Evolutionary conservation across 2,797 vertebrate species (phyloP).

Genomic region (Crax fasciolata): DNA sequence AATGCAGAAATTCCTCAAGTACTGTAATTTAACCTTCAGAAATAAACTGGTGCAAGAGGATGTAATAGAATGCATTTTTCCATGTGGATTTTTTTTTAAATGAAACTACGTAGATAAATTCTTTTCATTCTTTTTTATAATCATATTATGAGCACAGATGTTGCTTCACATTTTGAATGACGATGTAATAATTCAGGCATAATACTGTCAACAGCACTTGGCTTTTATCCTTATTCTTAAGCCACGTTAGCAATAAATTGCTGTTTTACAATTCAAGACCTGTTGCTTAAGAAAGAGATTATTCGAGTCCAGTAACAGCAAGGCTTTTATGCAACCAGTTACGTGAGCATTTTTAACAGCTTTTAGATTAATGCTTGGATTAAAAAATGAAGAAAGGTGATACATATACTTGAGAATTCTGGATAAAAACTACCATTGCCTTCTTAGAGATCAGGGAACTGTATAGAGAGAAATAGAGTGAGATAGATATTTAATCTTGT

Average conservation of each 20-base stretch:
- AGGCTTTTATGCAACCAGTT: not conserved
- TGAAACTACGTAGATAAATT: not conserved
- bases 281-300: not conserved
- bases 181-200: not conserved
- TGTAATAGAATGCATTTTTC: not conserved
- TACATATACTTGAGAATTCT: not conserved
- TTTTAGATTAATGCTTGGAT: not conserved
- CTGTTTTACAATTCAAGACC: not conserved
- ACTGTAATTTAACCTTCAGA: not conserved
- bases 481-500: not conserved
- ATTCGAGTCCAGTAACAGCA: not conserved
- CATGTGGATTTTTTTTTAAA: not conserved
- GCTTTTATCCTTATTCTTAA: conserved; percentile 2
- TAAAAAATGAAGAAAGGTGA: not conserved
- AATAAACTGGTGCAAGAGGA: not conserved
- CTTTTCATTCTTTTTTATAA: conserved; percentile 2
- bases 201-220: not conserved
- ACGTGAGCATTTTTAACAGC: not conserved
- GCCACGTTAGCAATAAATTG: not conserved
- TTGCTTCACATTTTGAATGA: not conserved
- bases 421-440: not conserved
- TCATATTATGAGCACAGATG: not conserved
- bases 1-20: not conserved
- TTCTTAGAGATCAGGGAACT: not conserved
- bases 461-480: not conserved